Conservation (phyloP, 1,140 invertebrate genomes). For the Drosophila pruinosa region DNA sequence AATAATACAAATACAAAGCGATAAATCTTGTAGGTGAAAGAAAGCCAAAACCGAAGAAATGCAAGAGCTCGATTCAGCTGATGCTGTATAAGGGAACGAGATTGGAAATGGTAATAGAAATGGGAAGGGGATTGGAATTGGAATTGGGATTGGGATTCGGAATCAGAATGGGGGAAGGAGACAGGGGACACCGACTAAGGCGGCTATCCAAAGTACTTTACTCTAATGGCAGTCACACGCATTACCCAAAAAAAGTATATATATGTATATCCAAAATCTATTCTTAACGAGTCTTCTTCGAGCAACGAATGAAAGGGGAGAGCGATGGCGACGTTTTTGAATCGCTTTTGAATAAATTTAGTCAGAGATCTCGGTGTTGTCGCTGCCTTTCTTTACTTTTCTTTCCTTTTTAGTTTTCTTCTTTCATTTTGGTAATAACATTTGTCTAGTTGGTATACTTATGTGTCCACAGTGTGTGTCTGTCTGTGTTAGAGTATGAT, state of each 20-base stretch:
- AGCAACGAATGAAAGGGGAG: constrained; percentile 65
- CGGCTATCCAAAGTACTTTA: constrained; percentile 67
- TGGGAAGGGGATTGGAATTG: neutral
- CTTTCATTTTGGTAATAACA: constrained; percentile 72
- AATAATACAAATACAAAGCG: constrained; percentile 81
- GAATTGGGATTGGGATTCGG: neutral
- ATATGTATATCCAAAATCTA: constrained; percentile 33
- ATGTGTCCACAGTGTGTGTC: constrained; percentile 20
- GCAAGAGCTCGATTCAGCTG: constrained; percentile 27
- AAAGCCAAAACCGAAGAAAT: constrained; percentile 53
- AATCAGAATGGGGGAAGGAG: neutral
- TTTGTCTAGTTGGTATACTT: constrained; percentile 64
- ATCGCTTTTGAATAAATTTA: constrained; percentile 81
- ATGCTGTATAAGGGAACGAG: constrained; percentile 24
- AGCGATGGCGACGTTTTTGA: constrained; percentile 63
- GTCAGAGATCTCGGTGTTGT: constrained; percentile 70
- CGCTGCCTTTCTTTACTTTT: constrained; percentile 42
- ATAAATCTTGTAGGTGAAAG: constrained; percentile 82
- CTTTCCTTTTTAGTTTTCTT: constrained; percentile 38
- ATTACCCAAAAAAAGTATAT: constrained; percentile 52
- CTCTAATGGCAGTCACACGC: constrained; percentile 74
- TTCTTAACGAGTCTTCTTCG: constrained; percentile 45
- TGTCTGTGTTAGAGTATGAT: constrained; percentile 18
- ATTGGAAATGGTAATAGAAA: constrained; percentile 2
- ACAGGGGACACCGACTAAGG: constrained; percentile 15